These are phyloP conservation scores for Phragmatobia fuliginosa DNA, from an alignment of 2,888 invertebrate genomes.

Conservation along the genomic window DNA sequence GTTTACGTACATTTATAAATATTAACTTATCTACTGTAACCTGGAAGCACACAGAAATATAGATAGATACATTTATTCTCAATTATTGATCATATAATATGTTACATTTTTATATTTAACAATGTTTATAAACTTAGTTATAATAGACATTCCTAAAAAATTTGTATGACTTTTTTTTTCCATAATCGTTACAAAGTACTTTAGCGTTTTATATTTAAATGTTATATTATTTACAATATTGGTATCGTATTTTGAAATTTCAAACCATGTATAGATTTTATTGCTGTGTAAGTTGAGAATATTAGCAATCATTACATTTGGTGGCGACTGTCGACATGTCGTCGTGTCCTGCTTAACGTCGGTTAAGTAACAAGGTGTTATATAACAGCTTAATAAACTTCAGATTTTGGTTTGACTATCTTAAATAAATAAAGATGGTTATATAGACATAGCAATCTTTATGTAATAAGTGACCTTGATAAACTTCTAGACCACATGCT, in stretches of 20 bases:
- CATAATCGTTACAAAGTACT: background rate
- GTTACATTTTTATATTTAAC: slow-evolving; percentile 33
- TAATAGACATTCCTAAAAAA: slow-evolving; percentile 13
- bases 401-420: too few species aligned
- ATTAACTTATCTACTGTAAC: slow-evolving; percentile 71
- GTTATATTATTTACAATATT: background rate
- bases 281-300: too few species aligned
- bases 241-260: background rate
- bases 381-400: too few species aligned
- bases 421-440: too few species aligned
- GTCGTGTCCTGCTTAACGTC: too few species aligned
- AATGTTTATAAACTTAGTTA: slow-evolving; percentile 10
- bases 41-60: slow-evolving; percentile 85
- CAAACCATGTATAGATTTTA: too few species aligned
- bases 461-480: too few species aligned
- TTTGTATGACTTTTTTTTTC: slow-evolving; percentile 20
- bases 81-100: slow-evolving; percentile 34
- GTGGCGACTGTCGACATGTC: too few species aligned
- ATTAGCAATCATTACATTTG: too few species aligned
- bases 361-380: too few species aligned
- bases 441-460: too few species aligned
- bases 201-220: background rate
- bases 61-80: slow-evolving; percentile 52
- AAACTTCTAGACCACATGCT: too few species aligned
- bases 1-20: slow-evolving; percentile 50